These are phyloP conservation scores for Ploceus nigricollis DNA, from an alignment of 2,113 vertebrate species.

Conservation along the genomic window DNA sequence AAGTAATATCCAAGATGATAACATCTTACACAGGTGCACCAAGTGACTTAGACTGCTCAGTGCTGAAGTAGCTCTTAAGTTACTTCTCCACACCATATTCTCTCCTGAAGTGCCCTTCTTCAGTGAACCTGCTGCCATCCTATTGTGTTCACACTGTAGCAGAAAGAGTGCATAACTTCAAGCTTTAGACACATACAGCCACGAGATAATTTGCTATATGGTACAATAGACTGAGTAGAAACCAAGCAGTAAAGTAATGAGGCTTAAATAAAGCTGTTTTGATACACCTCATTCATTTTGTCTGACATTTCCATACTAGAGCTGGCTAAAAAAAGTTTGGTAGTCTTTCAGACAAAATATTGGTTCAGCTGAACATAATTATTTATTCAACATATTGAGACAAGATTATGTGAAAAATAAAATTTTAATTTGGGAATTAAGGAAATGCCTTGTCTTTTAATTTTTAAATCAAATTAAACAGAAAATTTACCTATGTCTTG, in stretches of 20 bases:
- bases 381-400: background rate
- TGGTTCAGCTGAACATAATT: background rate
- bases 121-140: background rate
- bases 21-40: background rate
- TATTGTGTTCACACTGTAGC: background rate
- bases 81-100: background rate
- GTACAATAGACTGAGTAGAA: background rate
- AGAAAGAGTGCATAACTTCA: background rate
- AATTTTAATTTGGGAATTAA: background rate
- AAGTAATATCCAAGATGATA: background rate
- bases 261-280: background rate
- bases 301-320: background rate
- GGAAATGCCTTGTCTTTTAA: background rate
- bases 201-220: background rate
- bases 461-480: background rate
- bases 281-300: background rate
- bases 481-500: background rate
- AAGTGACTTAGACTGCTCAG: background rate
- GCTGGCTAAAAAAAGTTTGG: background rate
- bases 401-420: background rate
- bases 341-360: background rate
- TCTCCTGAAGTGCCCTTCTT: background rate
- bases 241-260: background rate
- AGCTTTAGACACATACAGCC: background rate
- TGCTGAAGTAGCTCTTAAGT: background rate